A percentile compares a stretch with the other conserved stretches of the same genome.
Evolutionary conservation across 2,797 vertebrate genomes (phyloP).

Genomic region (Pseudotriccus pelzelni): DNA sequence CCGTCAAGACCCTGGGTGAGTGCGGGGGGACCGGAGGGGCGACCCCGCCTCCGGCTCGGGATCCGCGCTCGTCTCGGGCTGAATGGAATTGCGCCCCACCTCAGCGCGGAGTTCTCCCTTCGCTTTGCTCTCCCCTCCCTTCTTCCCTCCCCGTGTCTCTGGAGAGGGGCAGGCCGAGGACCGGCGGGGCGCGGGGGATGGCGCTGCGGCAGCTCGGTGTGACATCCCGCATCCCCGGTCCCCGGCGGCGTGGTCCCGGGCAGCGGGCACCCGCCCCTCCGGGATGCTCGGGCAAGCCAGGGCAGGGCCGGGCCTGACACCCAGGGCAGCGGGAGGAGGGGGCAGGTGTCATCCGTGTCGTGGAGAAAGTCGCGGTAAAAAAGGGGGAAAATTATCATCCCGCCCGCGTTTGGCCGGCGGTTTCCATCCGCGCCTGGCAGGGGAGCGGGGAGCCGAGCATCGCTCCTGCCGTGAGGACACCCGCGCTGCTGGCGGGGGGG

Average conservation of each 20-base stretch:
- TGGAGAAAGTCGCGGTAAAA: neutral
- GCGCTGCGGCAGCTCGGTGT: neutral
- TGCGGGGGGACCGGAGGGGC: neutral
- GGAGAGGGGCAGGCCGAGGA: neutral
- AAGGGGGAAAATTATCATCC: neutral
- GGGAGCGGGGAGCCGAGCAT: neutral
- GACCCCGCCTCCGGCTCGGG: neutral
- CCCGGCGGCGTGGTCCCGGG: neutral
- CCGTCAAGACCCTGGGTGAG: conserved; percentile 96
- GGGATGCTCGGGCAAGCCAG: neutral
- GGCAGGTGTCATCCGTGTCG: neutral
- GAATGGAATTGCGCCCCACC: neutral
- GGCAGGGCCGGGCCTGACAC: neutral
- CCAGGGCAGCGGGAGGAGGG: neutral
- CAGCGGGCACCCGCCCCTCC: neutral
- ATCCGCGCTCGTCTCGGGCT: neutral
- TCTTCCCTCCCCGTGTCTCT: neutral
- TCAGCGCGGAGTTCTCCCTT: neutral
- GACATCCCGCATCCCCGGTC: neutral
- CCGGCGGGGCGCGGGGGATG: neutral
- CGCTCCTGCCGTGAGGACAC: neutral
- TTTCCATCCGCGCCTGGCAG: neutral
- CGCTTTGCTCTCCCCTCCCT: neutral
- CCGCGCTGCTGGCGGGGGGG: neutral
- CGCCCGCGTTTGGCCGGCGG: neutral